Conservation (phyloP, 2,113 vertebrate genomes). For the Lophochroa leadbeateri region DNA sequence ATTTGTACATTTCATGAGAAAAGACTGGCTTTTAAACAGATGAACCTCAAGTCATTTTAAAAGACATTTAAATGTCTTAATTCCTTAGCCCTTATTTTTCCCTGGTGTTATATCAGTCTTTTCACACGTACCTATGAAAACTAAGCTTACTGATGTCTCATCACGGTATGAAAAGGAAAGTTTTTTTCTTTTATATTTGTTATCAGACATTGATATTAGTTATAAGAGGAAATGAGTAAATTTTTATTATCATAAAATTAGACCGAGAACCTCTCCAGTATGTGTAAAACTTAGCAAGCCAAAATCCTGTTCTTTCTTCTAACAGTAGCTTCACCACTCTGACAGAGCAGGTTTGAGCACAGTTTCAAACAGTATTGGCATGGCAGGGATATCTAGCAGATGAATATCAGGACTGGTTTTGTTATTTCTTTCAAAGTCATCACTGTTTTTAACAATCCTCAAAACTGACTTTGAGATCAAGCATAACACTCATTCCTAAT, state of each 20-base stretch:
- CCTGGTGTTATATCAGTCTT: neutral
- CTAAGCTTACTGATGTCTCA: neutral
- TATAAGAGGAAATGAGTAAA: neutral
- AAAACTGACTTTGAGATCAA: neutral
- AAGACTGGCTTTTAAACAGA: neutral
- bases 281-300: neutral
- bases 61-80: neutral
- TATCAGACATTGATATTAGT: neutral
- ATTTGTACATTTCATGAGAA: neutral
- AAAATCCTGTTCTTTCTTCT: neutral
- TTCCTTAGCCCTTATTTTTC: neutral
- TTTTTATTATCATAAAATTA: neutral
- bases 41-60: neutral
- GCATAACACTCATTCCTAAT: neutral
- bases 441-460: neutral
- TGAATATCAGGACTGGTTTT: neutral
- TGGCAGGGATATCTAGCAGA: neutral
- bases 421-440: slow-evolving; percentile 18
- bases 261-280: neutral
- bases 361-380: neutral
- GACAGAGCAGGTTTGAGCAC: fast-evolving
- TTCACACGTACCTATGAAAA: neutral
- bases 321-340: neutral
- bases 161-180: neutral
- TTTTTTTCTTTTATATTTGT: neutral